These are phyloP conservation scores for Drosophila prolongata DNA, from an alignment of 2,888 invertebrate genomes.

Conservation along the genomic window DNA sequence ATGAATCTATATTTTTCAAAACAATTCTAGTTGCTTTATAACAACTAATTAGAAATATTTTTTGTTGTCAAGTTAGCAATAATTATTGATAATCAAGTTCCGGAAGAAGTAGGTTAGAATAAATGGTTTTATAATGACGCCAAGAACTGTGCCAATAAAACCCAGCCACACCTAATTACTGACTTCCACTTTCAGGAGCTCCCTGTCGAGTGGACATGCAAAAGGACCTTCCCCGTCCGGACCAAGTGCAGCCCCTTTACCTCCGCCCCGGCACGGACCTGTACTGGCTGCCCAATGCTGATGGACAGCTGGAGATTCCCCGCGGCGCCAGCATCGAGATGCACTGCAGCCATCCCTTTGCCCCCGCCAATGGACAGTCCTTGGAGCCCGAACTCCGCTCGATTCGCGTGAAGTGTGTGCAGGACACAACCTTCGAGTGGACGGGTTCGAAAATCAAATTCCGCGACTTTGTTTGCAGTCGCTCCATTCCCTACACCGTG, in stretches of 20 bases:
- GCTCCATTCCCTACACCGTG: slow-evolving; percentile 60
- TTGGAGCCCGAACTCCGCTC: slow-evolving; percentile 37
- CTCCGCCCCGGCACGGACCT: slow-evolving; percentile 83
- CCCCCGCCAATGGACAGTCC: slow-evolving; percentile 6
- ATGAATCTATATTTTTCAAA: no score
- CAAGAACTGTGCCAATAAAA: background rate
- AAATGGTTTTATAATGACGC: background rate
- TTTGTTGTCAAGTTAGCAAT: no score
- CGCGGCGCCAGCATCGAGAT: slow-evolving; percentile 77
- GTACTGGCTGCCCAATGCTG: slow-evolving; percentile 75
- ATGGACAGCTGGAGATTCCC: slow-evolving; percentile 74
- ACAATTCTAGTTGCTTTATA: no score
- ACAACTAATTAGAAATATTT: no score
- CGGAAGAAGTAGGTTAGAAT: no score
- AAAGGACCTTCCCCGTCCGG: slow-evolving; percentile 76
- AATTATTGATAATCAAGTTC: no score
- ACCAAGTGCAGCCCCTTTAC: slow-evolving; percentile 87
- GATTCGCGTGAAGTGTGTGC: slow-evolving; percentile 64
- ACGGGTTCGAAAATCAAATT: slow-evolving; percentile 63
- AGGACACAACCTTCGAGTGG: slow-evolving; percentile 66
- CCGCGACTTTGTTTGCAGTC: slow-evolving; percentile 62
- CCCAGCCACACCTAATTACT: background rate
- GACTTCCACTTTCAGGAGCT: slow-evolving; percentile 12
- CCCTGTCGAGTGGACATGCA: slow-evolving; percentile 73
- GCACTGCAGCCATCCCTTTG: slow-evolving; percentile 71